Conservation (phyloP, 2,797 vertebrate genomes). For the Antennarius maculatus region DNA sequence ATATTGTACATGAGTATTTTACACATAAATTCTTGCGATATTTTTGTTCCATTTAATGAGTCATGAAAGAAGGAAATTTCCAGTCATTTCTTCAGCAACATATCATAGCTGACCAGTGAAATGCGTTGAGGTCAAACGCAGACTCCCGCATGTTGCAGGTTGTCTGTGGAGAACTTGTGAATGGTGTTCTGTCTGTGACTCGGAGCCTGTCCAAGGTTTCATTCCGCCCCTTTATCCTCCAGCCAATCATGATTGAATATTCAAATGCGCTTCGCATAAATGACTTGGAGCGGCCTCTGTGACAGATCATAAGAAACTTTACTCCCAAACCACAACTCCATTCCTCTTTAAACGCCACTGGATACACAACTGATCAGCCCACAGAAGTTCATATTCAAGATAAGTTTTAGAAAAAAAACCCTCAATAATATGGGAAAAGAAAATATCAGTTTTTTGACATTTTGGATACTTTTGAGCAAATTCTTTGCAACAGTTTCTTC, state of each 20-base stretch:
- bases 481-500: conserved; percentile 68
- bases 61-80: background rate
- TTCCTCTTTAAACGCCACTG: conserved; percentile 29
- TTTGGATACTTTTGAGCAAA: conserved; percentile 76
- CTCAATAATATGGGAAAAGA: conserved; percentile 78
- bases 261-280: conserved; percentile 80
- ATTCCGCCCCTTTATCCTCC: conserved; percentile 50
- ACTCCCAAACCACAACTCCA: conserved; percentile 21
- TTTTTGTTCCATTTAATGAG: too few relatives aligned
- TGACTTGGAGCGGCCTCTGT: conserved; percentile 65
- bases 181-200: conserved; percentile 21
- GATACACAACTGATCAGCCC: conserved; percentile 37
- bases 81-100: background rate
- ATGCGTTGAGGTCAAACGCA: background rate
- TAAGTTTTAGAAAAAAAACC: conserved; percentile 11
- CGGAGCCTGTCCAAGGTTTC: conserved; percentile 40
- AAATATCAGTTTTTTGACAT: conserved; percentile 63
- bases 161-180: conserved; percentile 23
- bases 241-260: conserved; percentile 76
- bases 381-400: conserved; percentile 19
- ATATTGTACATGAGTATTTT: too few relatives aligned
- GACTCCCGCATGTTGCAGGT: background rate
- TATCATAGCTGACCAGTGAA: background rate
- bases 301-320: conserved; percentile 70
- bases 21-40: too few relatives aligned